A percentile compares a stretch with the other conserved stretches of the same genome.
Conservation (phyloP, 35 echinoderm and acorn worm genomes). For the Lytechinus pictus region DNA sequence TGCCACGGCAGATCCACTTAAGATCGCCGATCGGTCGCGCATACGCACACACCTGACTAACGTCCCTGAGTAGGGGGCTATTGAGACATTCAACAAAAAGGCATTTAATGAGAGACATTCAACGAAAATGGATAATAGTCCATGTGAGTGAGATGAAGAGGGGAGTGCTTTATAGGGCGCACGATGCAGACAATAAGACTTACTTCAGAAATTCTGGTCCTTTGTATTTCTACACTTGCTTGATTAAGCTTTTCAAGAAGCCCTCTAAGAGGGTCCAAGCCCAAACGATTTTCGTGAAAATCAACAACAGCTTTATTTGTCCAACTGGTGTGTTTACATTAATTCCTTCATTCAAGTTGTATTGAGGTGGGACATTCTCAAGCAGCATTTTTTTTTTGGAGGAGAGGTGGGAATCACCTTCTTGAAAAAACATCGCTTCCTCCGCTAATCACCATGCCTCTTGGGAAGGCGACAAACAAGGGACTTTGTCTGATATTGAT, state of each 20-base stretch:
- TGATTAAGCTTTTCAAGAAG: neutral
- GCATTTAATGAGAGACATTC: conserved; percentile 36
- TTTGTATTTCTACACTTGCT: conserved; percentile 16
- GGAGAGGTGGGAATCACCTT: conserved; percentile 19
- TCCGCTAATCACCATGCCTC: neutral
- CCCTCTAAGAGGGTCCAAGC: conserved; percentile 20
- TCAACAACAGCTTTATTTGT: conserved; percentile 8
- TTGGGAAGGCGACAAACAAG: neutral
- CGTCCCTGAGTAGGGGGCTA: conserved; percentile 14
- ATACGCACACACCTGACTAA: conserved; percentile 44
- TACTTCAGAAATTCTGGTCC: neutral
- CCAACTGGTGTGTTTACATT: conserved; percentile 29
- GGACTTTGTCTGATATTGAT: neutral
- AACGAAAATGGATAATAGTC: neutral
- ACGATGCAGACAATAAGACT: conserved; percentile 33
- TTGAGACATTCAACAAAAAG: conserved; percentile 22
- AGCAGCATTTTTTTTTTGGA: neutral
- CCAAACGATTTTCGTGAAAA: neutral
- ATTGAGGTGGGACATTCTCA: neutral
- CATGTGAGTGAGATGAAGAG: neutral
- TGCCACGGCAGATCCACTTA: conserved; percentile 38
- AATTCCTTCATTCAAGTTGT: neutral
- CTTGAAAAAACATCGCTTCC: neutral
- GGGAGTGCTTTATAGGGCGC: neutral
- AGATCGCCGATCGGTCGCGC: neutral